Evolutionary conservation across 2,888 invertebrate genomes (phyloP).

Genomic region (Zaprionus lineosus): DNA sequence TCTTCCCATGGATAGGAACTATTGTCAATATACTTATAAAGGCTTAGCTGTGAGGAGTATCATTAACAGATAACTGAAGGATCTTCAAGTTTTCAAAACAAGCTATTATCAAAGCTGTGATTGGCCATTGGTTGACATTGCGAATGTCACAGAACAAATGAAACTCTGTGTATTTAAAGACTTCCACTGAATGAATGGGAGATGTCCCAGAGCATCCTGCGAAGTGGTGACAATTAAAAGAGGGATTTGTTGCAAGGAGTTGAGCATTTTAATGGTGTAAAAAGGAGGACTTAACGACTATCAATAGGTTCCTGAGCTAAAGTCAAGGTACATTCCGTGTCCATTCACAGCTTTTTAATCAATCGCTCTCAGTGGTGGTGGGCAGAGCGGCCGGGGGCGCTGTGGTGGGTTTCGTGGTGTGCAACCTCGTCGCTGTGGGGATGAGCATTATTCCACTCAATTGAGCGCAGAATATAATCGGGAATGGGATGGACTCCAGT

Average conservation of each 20-base stretch:
- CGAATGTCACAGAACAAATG: constrained; percentile 31
- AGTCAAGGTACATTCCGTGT: constrained; percentile 4
- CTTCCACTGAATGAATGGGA: too few species aligned
- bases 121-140: constrained; percentile 40
- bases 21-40: constrained; percentile 3
- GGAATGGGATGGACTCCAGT: constrained; percentile 26
- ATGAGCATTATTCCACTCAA: constrained; percentile 28
- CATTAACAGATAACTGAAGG: constrained; percentile 13
- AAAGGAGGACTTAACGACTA: constrained; percentile 43
- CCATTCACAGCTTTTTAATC: constrained; percentile 28
- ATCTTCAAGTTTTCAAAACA: constrained; percentile 5
- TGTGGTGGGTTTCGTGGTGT: constrained; percentile 10
- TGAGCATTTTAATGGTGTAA: constrained; percentile 6
- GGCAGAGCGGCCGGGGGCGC: neutral
- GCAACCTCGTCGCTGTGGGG: neutral
- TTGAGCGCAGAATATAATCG: constrained; percentile 20
- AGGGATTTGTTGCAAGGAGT: constrained; percentile 24
- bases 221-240: too few species aligned
- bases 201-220: too few species aligned
- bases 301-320: constrained; percentile 15
- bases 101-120: neutral
- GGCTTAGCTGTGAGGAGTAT: constrained; percentile 6
- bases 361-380: neutral
- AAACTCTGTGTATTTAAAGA: too few species aligned
- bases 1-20: constrained; percentile 41